Base-by-base conservation (phyloP, 1,140 invertebrate genomes). In the Elymnias hypermnestra region DNA sequence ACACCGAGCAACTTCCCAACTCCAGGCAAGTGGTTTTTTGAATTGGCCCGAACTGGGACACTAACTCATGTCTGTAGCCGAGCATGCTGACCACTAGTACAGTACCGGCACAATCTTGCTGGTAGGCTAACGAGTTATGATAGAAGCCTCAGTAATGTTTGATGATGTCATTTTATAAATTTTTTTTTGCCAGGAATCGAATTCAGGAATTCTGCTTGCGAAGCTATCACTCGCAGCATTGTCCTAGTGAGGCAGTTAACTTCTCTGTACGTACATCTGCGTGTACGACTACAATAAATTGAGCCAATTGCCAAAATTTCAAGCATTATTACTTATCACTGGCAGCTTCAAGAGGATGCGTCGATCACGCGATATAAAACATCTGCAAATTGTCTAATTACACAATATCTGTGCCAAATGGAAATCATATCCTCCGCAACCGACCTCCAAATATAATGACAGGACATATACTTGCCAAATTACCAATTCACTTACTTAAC, bases 371-470 rank as follows among this genome's bases (percentile, higher is more conserved):
- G 13, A 47, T 42, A 41, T 17, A 28, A 49, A 44, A 35, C 33
- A 50, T 39, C 35, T 44, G 45, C 35, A 47, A 48, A 57, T 15
- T 19, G 10, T 57, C 48, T 58, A 63, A 63, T 67, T 67, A 36
- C 48, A 28, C 47, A 54, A 63, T 57, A 69, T 66, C 57, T 54
- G 52, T 63, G 61, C 53, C 63, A 65, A 77, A 76, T 67, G 68
- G 73, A 77, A 77, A 81, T 66, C 72, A 66, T 37, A 73, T 70
- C 74, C 69, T 74, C 42, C 41, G 45, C 72, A 66, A 72, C 41
- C 42, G 45, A 68, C 76, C 76, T 77, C 71, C 70, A 71, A 66
- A 72, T 55, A 43, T 77, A 77, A 77, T 77, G 58, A 72, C 72
- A 74, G 73, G 72, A 81, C 73, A 72, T 33, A 49, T 41, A 26